These are phyloP conservation scores for Xestoiulus laeticollis DNA, from an alignment of 2,888 invertebrate genomes.

Conservation along the genomic window DNA sequence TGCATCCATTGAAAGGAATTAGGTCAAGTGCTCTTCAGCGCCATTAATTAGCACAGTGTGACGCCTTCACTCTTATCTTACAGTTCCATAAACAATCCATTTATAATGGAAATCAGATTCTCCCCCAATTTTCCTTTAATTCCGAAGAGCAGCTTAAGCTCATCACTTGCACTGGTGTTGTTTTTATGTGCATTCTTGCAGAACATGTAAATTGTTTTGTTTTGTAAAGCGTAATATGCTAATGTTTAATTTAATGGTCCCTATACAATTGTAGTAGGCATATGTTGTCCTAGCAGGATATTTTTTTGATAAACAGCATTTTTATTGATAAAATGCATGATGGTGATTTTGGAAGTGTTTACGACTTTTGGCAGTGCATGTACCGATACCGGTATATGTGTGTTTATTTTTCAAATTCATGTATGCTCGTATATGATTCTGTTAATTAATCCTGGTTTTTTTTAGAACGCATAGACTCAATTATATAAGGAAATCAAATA, in stretches of 20 bases:
- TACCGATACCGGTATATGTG: no score
- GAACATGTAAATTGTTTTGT: background rate
- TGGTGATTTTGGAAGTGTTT: no score
- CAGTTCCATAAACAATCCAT: constrained; percentile 1
- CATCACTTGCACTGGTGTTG: background rate
- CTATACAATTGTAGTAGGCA: no score
- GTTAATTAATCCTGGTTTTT: no score
- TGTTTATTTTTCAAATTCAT: no score
- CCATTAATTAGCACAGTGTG: constrained; percentile 9
- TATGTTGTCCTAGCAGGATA: no score
- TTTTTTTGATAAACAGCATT: no score
- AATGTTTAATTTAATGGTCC: background rate
- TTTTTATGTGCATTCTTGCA: background rate
- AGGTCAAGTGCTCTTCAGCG: background rate
- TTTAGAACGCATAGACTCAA: no score
- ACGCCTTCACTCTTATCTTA: background rate
- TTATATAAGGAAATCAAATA: no score
- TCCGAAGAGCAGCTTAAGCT: background rate
- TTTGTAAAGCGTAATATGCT: background rate
- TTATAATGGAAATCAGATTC: constrained; percentile 9
- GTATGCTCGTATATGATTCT: no score
- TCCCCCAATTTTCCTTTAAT: background rate
- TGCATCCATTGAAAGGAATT: background rate
- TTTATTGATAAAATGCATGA: no score
- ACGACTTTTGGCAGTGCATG: no score